These are phyloP conservation scores for Botia kubotai DNA, from an alignment of 2,797 vertebrate genomes.

Conservation along the genomic window DNA sequence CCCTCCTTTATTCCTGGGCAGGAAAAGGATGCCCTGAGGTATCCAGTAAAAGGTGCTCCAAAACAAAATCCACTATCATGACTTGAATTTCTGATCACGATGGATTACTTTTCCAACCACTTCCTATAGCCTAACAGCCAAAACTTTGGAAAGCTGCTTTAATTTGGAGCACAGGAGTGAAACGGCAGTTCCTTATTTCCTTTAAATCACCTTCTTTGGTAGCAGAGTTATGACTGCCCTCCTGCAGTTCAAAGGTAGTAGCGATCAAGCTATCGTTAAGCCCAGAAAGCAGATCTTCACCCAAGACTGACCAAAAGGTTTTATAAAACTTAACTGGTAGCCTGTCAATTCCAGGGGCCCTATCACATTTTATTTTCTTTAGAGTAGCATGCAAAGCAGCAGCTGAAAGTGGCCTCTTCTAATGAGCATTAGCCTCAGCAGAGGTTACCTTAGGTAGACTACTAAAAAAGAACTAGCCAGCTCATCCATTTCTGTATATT, in stretches of 20 bases:
- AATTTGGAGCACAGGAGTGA: background rate
- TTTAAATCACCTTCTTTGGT: slow-evolving; percentile 5
- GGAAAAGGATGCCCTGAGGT: too few species aligned
- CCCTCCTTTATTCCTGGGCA: too few species aligned
- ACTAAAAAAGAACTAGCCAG: background rate
- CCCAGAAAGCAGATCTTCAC: background rate
- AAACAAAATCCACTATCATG: too few species aligned
- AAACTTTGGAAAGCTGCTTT: background rate
- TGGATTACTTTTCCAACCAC: background rate
- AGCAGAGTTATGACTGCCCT: background rate
- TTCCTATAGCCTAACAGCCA: background rate
- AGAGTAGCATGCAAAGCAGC: background rate
- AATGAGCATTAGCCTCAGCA: background rate
- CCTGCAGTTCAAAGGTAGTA: too few species aligned
- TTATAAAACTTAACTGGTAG: background rate
- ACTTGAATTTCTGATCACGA: too few species aligned
- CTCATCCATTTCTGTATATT: background rate
- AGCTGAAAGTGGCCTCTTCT: background rate
- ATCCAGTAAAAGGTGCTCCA: too few species aligned
- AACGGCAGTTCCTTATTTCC: background rate
- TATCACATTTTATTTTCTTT: background rate
- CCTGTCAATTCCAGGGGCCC: background rate
- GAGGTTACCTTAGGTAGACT: background rate
- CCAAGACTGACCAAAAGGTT: background rate
- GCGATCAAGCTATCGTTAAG: background rate